Evolutionary conservation across 2,797 vertebrate species (phyloP), one percentile per base, ranked within the genome.

Genomic region (Typhlichthys eigenmanni): DNA sequence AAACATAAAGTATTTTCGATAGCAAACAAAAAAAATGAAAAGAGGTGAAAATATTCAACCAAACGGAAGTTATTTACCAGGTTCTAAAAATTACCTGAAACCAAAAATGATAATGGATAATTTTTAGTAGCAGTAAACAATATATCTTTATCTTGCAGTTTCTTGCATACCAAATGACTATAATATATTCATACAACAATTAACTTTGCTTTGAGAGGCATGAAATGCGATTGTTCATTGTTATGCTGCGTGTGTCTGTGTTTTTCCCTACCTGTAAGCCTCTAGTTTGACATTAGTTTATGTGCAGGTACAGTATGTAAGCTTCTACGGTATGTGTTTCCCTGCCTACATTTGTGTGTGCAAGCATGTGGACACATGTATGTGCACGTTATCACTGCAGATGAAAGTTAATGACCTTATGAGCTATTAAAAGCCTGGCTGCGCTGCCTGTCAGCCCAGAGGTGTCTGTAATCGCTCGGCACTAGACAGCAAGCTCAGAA

Each of bases 351-450:
- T 56, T 14, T 59, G 64, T 47, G 55, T 11, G 13, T 19, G 47
- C n/a, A 46, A 5, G 56, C 43, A 12, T 6, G 13, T n/a, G 49
- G 38, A 14, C 2, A 5, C 55, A 16, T 11, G 10, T 16, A 24
- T 48, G 48, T 45, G 51, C 47, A 14, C 58, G 34, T 81, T 74
- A 81, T 83, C 76, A 59, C 52, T 70, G 77, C 60, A 71, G 74
- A 76, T 76, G 12, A 58, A 76, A 68, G 78, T 72, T 46, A 78
- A 72, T 62, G 60, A 54, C 74, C 55, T 63, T 61, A 63, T 71
- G 60, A 60, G 55, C 69, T 68, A 78, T 72, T 85, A 80, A 80
- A 76, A 69, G 77, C 58, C 56, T 79, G 76, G 54, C 54, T 75
- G 59, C 80, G 58, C 24, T 29, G 24, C 62, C 56, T 71, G 55